A percentile compares a stretch with the other conserved stretches of the same genome.
Conservation (phyloP, 2,113 vertebrate species). For the Ursus arctos region DNA sequence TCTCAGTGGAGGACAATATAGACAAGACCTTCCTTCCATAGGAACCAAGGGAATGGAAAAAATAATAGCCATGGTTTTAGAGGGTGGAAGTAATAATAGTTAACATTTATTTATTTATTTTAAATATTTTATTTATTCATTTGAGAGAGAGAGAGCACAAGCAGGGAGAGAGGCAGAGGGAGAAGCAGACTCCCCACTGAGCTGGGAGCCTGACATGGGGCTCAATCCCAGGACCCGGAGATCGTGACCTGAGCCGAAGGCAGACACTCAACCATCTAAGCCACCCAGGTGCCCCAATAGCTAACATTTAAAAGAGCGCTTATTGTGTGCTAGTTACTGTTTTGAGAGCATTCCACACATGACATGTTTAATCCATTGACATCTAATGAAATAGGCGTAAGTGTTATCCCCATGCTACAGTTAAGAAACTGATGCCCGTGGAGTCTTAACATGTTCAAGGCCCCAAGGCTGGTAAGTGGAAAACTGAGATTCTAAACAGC, state of each 20-base stretch:
- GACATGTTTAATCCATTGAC: constrained; percentile 27
- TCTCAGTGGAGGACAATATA: background rate
- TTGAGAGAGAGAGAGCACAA: too few species aligned
- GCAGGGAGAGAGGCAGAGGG: too few species aligned
- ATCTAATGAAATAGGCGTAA: background rate
- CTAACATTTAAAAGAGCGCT: background rate
- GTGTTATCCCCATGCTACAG: background rate
- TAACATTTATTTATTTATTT: too few species aligned
- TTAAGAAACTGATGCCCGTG: background rate
- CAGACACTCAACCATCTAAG: background rate
- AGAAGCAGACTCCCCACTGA: too few species aligned
- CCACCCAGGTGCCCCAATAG: background rate
- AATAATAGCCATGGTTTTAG: background rate
- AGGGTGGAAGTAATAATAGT: background rate
- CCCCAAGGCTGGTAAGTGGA: background rate
- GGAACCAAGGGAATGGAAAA: background rate
- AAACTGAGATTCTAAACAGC: background rate
- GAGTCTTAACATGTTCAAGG: constrained; percentile 8
- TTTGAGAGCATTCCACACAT: background rate
- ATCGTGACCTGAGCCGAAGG: too few species aligned
- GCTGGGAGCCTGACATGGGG: too few species aligned
- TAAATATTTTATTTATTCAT: too few species aligned
- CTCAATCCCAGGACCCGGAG: too few species aligned
- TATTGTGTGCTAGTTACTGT: background rate
- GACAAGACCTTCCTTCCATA: background rate